Conservation (phyloP, 2,797 vertebrate species). For the Nyctalus aviator region DNA sequence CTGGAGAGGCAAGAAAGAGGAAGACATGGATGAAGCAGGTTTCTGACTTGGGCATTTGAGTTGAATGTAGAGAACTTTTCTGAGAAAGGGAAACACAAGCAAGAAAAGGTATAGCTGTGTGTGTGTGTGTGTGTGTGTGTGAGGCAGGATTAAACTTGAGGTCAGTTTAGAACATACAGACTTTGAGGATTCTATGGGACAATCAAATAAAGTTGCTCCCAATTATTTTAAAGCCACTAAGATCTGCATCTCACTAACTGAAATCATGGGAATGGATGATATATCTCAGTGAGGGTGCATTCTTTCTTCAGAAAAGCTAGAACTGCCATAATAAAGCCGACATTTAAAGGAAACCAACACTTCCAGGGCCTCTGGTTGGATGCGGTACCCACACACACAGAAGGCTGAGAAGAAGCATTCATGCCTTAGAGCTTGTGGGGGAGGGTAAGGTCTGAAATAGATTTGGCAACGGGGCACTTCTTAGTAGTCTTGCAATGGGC, state of each 20-base stretch:
- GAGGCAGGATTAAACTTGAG: background rate
- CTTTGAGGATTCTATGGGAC: background rate
- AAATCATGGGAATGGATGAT: background rate
- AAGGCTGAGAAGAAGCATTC: background rate
- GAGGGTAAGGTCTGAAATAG: background rate
- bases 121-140: background rate
- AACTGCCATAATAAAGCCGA: background rate
- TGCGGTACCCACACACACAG: background rate
- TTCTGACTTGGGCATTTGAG: background rate
- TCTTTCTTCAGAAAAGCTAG: background rate
- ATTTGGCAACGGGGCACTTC: rapidly evolving
- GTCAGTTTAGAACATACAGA: background rate
- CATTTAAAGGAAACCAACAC: background rate
- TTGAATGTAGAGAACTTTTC: background rate
- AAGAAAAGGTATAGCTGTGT: background rate
- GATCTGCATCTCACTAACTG: background rate
- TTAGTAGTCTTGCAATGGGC: background rate
- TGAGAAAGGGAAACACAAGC: background rate
- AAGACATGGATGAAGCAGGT: background rate
- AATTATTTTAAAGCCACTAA: background rate
- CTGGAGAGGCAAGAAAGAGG: background rate
- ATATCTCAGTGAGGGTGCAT: background rate
- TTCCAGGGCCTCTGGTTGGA: background rate
- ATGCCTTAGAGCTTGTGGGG: background rate
- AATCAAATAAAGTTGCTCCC: background rate